Evolutionary conservation across 1,140 invertebrate species (phyloP).

Genomic region (Drosophila erecta): DNA sequence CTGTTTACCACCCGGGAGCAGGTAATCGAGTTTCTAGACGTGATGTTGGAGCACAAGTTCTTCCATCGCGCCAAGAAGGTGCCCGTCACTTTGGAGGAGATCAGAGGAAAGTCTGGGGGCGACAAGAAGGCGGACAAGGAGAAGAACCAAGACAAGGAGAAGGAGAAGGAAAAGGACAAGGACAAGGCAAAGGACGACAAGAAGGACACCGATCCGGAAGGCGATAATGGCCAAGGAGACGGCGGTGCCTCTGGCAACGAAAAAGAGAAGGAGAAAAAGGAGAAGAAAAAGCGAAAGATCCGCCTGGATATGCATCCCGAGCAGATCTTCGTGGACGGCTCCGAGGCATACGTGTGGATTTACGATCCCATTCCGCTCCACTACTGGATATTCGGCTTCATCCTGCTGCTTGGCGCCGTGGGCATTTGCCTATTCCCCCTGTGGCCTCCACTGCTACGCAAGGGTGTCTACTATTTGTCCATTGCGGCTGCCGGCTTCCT

Average conservation of each 20-base stretch:
- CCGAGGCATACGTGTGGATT: conserved; percentile 99
- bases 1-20: conserved; percentile 93
- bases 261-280: conserved; percentile 83
- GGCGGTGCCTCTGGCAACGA: conserved; percentile 46
- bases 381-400: conserved; percentile 97
- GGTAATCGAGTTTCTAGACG: conserved; percentile 92
- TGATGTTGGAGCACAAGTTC: conserved; percentile 96
- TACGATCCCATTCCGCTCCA: conserved; percentile 99
- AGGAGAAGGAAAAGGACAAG: conserved; percentile 86
- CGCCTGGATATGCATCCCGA: conserved; percentile 98
- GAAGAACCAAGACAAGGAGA: conserved; percentile 85
- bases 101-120: conserved; percentile 83
- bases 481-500: conserved; percentile 97
- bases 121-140: conserved; percentile 53
- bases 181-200: conserved; percentile 57
- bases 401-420: conserved; percentile 96
- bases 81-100: conserved; percentile 90
- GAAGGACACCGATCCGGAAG: conserved; percentile 50
- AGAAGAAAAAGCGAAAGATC: conserved; percentile 89
- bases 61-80: conserved; percentile 97
- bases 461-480: conserved; percentile 98
- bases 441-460: conserved; percentile 96
- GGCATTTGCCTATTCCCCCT: conserved; percentile 98
- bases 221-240: conserved; percentile 48
- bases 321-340: conserved; percentile 96